Base-by-base conservation (phyloP, 1,140 invertebrate genomes). In the Micrasema longulum region DNA sequence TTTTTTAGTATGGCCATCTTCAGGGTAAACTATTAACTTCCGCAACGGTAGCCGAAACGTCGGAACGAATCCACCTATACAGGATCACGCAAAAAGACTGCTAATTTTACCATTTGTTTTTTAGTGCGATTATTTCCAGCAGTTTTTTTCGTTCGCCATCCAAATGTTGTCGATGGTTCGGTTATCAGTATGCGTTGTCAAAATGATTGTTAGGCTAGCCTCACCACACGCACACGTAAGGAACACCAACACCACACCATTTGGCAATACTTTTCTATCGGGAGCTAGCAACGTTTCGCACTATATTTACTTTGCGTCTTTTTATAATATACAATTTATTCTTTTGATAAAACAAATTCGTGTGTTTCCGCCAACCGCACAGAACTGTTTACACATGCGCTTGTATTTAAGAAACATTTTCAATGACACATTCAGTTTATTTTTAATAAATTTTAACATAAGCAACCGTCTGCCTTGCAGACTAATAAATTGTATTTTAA, bases 391-490 rank as follows among this genome's bases (percentile, higher is more conserved):
- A 67, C 65, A 23, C 50, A 1, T 67, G 47, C 43, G 31, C 47
- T 66, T 71, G 22, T 68, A 63, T 67, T 70, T 71, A 67, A 35
- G 23, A 74, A 48, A 48, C 22, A 45, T 47, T 47, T 14, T 47
- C 43, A 64, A 47, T 64, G 60, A 64, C 60, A 64, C 60, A 47
- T 45, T 23, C 38, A 12, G 10, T 64, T 10, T 20, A 22, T 36
- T 60, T 60, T 36, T 35, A 53, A 53, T 53, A 53, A 53, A 53
- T 53, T 53, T 22, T 53, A 53, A 53, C 50, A 11, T 20, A 48
- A 48, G 47, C 50, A 22, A 31, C 20, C 12, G 50, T 53, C 50
- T 53, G 50, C 20, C n/a, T 5, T 26, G 18, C 50, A 53, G 50
- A 53, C 50, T 23, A 26, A 53, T 22, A 14, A 20, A 48, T 48